These are phyloP conservation scores for Riptortus pedestris DNA, from an alignment of 1,140 invertebrate species.

Conservation along the genomic window DNA sequence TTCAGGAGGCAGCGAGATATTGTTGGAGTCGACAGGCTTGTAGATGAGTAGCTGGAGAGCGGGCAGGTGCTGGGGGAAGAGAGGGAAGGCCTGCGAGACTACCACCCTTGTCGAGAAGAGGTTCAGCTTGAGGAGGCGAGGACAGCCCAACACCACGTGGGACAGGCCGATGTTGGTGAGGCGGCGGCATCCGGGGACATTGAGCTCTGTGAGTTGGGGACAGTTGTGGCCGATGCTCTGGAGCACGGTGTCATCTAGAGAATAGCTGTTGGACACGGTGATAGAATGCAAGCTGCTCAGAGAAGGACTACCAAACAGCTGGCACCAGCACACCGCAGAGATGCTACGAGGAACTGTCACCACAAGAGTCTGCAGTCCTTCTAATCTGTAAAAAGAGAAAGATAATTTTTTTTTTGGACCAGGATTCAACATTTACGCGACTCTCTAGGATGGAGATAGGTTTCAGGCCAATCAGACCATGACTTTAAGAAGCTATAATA, in stretches of 20 bases:
- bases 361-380: conserved; percentile 6
- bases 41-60: conserved; percentile 13
- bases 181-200: conserved; percentile 11
- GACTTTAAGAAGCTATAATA: background rate
- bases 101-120: conserved; percentile 16
- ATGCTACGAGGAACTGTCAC: conserved; percentile 19
- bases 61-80: conserved; percentile 3
- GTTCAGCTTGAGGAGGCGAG: conserved; percentile 1
- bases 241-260: conserved; percentile 10
- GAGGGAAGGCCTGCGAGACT: conserved; percentile 15
- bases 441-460: background rate
- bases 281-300: background rate
- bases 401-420: no score
- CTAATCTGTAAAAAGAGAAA: no score
- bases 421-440: no score
- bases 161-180: background rate
- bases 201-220: background rate
- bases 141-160: background rate
- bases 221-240: background rate
- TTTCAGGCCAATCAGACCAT: background rate
- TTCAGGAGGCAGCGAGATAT: background rate
- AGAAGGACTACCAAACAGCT: background rate
- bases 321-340: background rate
- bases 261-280: conserved; percentile 13
- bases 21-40: conserved; percentile 8